Evolutionary conservation across 2,888 invertebrate genomes (phyloP), one percentile per base, ranked within the genome.

Genomic region (Drosophila histrio): DNA sequence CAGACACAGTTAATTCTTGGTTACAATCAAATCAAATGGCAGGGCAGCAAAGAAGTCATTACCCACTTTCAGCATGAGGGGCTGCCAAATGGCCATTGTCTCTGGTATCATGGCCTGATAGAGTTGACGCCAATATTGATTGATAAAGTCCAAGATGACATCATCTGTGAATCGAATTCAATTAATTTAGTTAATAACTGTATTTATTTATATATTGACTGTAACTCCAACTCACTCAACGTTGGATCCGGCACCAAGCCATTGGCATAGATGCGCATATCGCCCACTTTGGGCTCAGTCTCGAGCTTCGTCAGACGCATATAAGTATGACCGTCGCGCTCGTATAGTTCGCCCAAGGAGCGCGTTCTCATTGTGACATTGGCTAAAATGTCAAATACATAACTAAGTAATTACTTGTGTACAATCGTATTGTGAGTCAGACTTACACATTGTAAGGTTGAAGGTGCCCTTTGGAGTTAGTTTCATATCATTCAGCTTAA

Each of bases 191-290:
- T 21, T 21, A 32, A 11, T 11, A 22, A 34, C 11, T 13, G 19
- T 13, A 34, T 22, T 49, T 0, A 8, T n/a, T 30, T 21, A 2
- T 28, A 5, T 11, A 17, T n/a, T n/a, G n/a, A n/a, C n/a, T n/a
- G n/a, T n/a, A n/a, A n/a, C n/a, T n/a, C n/a, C n/a, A n/a, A n/a
- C 95, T 94, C 91, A 95, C 95, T 95, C 58, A 95, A 90, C 36
- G 93, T 93, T 1, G 94, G 94, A 79, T 95, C 94, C 57, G 93
- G 93, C 81, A 94, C 93, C 7, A 94, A 84, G 62, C 95, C 95
- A 26, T 92, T 93, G 50, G 95, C 92, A 82, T 92, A 92, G 21
- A 94, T 91, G 62, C 92, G 93, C 93, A 95, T 93, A 62, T 93
- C 93, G 15, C 94, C 94, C 13, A 95, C 92, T 82, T 94, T 94